Evolutionary conservation across 2,888 invertebrate genomes (phyloP), one percentile per base, ranked within the genome.

Genomic region (Ischnura elegans): DNA sequence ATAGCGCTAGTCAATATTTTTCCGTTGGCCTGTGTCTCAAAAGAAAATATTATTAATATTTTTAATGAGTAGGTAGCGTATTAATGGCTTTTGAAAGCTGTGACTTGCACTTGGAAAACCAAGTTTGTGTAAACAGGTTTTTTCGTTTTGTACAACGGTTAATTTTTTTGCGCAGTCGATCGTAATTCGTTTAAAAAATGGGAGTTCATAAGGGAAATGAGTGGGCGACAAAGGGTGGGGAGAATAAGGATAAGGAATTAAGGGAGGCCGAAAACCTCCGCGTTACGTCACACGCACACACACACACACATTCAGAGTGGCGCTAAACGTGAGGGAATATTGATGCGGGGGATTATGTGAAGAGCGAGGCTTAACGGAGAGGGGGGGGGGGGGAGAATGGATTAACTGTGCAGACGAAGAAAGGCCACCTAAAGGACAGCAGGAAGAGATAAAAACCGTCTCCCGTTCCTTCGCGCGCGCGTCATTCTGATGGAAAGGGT

Each of bases 241-340:
- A 36, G 36, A 16, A 36, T 10, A 16, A 8, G 0, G 76, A 13
- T 29, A 36, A 36, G n/a, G 76, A 29, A 76, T 13, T 36, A 6
- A 5, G 36, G 76, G 76, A 76, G 36, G 36, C 29, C n/a, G n/a
- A n/a, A n/a, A n/a, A n/a, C n/a, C n/a, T n/a, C n/a, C n/a, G 76
- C 8, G 16, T 36, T 76, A 36, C 36, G 76, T 10, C 76, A 16
- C 76, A 16, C 76, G 29, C 36, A 25, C n/a, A 25, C n/a, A 36
- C 76, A 36, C 29, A 13, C n/a, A n/a, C n/a, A n/a, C n/a, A n/a
- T n/a, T n/a, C n/a, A n/a, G n/a, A n/a, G n/a, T n/a, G 36, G 36
- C 36, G 36, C 36, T n/a, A 76, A 76, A 66, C 90, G 90, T 90
- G 90, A 66, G 42, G 51, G 90, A 61, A 90, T 66, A 90, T 90